Evolutionary conservation across 1,140 invertebrate genomes (phyloP).

Genomic region (Dreissena rostriformis): DNA sequence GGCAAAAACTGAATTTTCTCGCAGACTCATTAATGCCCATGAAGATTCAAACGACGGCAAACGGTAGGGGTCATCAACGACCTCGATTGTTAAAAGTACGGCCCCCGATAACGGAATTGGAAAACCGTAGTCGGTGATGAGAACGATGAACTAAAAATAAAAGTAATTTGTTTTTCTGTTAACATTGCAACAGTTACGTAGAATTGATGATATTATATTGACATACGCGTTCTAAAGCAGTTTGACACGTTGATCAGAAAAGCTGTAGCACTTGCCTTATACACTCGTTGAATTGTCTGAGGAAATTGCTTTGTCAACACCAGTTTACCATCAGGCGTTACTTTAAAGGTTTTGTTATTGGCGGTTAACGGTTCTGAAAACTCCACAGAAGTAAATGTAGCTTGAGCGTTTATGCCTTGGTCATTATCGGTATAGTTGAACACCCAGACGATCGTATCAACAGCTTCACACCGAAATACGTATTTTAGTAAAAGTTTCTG

Average conservation of each 20-base stretch:
- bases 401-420: conserved; percentile 33
- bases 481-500: background rate
- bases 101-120: conserved; percentile 15
- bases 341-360: conserved; percentile 11
- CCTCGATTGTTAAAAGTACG: conserved; percentile 13
- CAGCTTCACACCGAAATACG: conserved; percentile 4
- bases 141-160: conserved; percentile 21
- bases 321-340: conserved; percentile 1
- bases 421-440: conserved; percentile 38
- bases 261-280: too few species aligned
- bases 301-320: background rate
- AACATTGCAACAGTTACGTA: too few species aligned
- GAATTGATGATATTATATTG: too few species aligned
- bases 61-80: conserved; percentile 21
- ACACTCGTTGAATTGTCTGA: too few species aligned
- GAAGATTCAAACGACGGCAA: background rate
- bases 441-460: background rate
- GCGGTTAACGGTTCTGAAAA: background rate
- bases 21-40: background rate
- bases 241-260: too few species aligned
- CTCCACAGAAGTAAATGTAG: conserved; percentile 11
- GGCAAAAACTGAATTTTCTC: conserved; percentile 16
- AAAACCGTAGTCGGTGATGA: conserved; percentile 19
- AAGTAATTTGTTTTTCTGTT: too few species aligned
- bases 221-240: too few species aligned